Evolutionary conservation across 2,113 vertebrate genomes (phyloP).

Genomic region (Oreocharis arfaki): DNA sequence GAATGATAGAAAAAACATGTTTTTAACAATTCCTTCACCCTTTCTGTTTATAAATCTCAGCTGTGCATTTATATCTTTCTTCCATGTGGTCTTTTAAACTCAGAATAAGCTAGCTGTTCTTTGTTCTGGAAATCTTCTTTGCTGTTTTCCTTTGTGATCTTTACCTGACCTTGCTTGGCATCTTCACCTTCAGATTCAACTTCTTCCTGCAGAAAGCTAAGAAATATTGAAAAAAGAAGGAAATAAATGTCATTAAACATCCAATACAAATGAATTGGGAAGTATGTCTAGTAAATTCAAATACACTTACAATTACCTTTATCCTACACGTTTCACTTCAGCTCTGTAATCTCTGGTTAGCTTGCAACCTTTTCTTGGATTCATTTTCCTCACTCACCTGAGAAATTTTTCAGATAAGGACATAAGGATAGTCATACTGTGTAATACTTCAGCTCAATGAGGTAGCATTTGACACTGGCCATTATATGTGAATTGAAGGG

Average conservation of each 20-base stretch:
- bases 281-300: neutral
- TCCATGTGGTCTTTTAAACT: neutral
- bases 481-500: neutral
- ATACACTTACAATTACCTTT: neutral
- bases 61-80: neutral
- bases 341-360: neutral
- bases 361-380: neutral
- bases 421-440: neutral
- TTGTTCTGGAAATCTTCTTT: neutral
- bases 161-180: neutral
- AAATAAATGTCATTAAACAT: neutral
- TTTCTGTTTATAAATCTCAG: neutral
- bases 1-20: accelerated
- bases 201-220: neutral
- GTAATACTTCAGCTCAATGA: neutral
- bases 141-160: neutral
- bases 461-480: neutral
- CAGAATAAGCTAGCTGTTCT: neutral
- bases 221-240: neutral
- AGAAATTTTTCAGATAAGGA: neutral
- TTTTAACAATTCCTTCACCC: neutral
- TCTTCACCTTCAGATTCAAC: neutral
- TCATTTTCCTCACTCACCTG: neutral
- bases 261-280: neutral
- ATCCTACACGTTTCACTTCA: neutral